Evolutionary conservation across 2,888 invertebrate species (phyloP), one percentile per base, ranked within the genome.

Genomic region (Eudasyphora cyanicolor): DNA sequence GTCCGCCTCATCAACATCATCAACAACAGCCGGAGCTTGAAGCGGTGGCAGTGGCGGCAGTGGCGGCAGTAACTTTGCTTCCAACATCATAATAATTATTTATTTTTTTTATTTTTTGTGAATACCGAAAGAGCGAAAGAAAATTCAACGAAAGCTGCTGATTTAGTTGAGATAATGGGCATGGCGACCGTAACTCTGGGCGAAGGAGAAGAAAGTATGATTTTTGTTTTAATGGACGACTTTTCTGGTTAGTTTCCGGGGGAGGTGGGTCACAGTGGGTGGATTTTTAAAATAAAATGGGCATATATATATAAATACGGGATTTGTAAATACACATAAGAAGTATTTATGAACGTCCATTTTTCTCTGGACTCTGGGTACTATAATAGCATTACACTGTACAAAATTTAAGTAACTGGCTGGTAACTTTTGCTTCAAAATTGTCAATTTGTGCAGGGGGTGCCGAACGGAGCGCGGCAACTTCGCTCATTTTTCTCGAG

Each of bases 81-180:
- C 51, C 62, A n/a, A 82, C 70, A 60, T 62, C 60, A 74, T 74
- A 67, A 70, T 32, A 45, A 54, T 54, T 29, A 35, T 19, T 57
- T 8, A 3, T 64, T 62, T 29, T 62, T 32, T 6, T 62, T 32
- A n/a, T n/a, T 14, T 6, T 62, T 62, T 32, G 17, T 64, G 17
- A 5, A 14, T 67, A 2, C 64, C 12, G 35, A 24, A 1, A 21
- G 12, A 67, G n/a, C n/a, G n/a, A 38, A 24, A 67, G 67, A 42
- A 19, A 35, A 35, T 21, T 7, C 21, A 14, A 12, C 21, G 21
- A 64, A 64, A 64, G 64, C 64, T 67, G 42, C 24, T 42, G 67
- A 67, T 67, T 38, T 67, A 35, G 38, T 42, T 42, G 24, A 67
- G 67, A 67, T 17, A 67, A 42, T 67, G 21, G n/a, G n/a, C 4